phyloP scores from a whole-genome alignment of 2,888 invertebrate genomes.

The Drosophila ustulata region DNA sequence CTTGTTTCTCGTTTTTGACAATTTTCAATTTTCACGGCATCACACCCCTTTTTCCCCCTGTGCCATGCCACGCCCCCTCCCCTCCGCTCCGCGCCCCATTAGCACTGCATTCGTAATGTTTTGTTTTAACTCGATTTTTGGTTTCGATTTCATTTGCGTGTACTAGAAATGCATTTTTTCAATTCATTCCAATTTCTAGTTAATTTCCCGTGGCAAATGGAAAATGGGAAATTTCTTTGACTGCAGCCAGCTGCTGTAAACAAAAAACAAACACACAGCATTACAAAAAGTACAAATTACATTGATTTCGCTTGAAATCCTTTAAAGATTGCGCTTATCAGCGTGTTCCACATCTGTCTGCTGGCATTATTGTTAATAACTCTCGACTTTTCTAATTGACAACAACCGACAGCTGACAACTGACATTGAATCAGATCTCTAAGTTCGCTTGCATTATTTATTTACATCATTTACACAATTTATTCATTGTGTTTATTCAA shows the following conservation, averaged over 20 bases:
- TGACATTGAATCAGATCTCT: conserved; percentile 4
- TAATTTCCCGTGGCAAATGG: not conserved
- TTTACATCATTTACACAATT: not conserved
- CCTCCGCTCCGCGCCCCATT: not conserved
- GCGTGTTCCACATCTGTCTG: not conserved
- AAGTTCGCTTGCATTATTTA: not conserved
- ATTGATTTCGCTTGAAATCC: conserved; percentile 28
- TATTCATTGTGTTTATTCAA: not conserved
- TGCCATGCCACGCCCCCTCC: not conserved
- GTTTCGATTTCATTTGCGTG: conserved; percentile 53
- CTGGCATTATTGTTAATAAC: conserved; percentile 7
- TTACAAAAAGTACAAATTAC: not conserved
- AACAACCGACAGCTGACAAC: conserved; percentile 8
- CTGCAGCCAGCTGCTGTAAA: too few species aligned
- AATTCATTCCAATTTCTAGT: not conserved
- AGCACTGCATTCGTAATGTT: conserved; percentile 32
- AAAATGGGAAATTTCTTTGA: not conserved
- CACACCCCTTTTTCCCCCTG: too few species aligned
- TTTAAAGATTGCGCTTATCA: conserved; percentile 2
- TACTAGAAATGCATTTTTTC: not conserved
- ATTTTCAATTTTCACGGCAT: conserved; percentile 55
- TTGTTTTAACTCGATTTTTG: conserved; percentile 58
- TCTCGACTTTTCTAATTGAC: too few species aligned
- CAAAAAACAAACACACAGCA: too few species aligned
- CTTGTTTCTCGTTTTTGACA: conserved; percentile 47